Evolutionary conservation across 2,113 vertebrate species (phyloP), one percentile per base, ranked within the genome.

Genomic region (Callionymus lyra): DNA sequence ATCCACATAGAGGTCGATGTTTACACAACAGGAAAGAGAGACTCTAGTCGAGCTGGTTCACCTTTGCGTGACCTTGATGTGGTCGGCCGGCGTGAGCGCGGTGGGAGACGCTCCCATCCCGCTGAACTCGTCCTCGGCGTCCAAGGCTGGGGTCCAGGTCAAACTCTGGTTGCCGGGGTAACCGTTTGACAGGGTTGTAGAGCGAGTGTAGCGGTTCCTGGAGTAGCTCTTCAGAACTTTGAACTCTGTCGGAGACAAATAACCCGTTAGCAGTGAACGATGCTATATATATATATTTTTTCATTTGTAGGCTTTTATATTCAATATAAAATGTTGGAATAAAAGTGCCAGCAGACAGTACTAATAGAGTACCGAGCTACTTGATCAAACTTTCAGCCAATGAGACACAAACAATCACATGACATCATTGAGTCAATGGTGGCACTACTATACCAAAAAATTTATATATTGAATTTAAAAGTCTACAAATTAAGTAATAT

Each of bases 31-130:
- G 36, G 36, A 38, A 1, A 8, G 14, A 16, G 36, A 38, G 3
- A 9, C 10, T 14, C 13, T 9, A 38, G 6, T 2, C 9, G 10
- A 38, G 15, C 15, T n/a, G 21, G 16, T 50, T 40, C 6, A 94
- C 94, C 91, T 87, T 52, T 94, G 91, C 1, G 93, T 97, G 52
- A 97, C 92, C 81, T 90, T 94, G 58, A 94, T 86, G 15, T 89
- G 86, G 36, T 82, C 87, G 17, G 90, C 81, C n/a, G 78, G 68
- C 1, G 47, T 9, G 6, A 83, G 68, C 10, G 80, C 76, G 33
- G 45, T 73, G 9, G 86, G 79, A 39, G 76, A 74, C 1, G 81
- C 82, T 1, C 87, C 93, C 3, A 88, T 87, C 33, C 94, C 94
- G 17, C 93, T 96, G 65, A 86, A 93, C 21, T 92, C 88, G 0